A percentile compares a stretch with the other conserved stretches of the same genome.
Evolutionary conservation across 2,797 vertebrate species (phyloP).

Genomic region (Podarcis lilfordi): DNA sequence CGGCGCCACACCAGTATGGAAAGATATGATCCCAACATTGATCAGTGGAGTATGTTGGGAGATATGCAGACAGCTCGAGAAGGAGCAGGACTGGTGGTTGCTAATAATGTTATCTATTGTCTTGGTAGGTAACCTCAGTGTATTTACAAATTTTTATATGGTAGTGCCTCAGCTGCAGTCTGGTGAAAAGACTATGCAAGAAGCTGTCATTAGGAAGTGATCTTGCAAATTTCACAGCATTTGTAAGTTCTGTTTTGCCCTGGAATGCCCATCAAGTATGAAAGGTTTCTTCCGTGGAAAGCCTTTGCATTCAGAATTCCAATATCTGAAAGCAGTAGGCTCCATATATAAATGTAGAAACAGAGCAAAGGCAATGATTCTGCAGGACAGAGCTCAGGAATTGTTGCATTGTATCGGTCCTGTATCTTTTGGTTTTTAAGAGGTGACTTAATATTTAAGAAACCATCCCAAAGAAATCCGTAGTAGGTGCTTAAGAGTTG

Average conservation of each 20-base stretch:
- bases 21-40: constrained; percentile 97
- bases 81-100: constrained; percentile 95
- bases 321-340: background rate
- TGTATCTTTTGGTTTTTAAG: background rate
- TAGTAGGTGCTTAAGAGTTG: background rate
- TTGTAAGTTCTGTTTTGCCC: fast-evolving
- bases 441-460: background rate
- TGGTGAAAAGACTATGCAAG: background rate
- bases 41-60: constrained; percentile 99
- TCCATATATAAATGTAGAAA: background rate
- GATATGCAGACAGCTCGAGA: constrained; percentile 99
- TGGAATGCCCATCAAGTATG: background rate
- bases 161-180: background rate
- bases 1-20: constrained; percentile 98
- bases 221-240: background rate
- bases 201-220: fast-evolving
- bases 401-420: background rate
- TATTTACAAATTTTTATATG: background rate
- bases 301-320: background rate
- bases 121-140: constrained; percentile 81
- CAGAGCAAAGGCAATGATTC: background rate
- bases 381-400: background rate
- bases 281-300: background rate
- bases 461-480: background rate
- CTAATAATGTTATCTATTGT: constrained; percentile 96